Base-by-base conservation (phyloP, 2,113 vertebrate genomes). In the Triplophysa rosa region DNA sequence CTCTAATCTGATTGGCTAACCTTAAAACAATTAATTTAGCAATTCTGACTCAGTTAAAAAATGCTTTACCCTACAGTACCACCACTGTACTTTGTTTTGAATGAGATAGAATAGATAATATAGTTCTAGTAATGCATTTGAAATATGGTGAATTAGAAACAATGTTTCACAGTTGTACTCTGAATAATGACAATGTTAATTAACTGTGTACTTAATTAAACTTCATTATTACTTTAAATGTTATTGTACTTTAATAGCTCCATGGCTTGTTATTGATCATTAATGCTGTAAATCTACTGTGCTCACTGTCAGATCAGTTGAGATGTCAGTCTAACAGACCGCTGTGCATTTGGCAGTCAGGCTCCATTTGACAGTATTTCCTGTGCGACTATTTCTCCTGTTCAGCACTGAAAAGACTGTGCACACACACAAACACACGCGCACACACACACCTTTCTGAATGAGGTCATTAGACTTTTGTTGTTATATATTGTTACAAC, bases 311-410 rank as follows among this genome's bases (percentile, higher is more conserved):
- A 75, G 40, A 62, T 63, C 65, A 45, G 65, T 40, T 45, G 64
- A 58, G 64, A 21, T 47, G 52, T 61, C 49, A 47, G 76, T 61
- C 67, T 59, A 42, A 61, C 80, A 61, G 79, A 77, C 37, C 85
- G 89, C 85, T 63, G 67, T 82, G 84, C 80, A 56, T 88, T 87
- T 88, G 87, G 87, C 88, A 90, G 88, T 86, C 86, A 87, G 87
- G 82, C 67, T 42, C 2, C 33, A 24, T 80, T 87, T 78, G 83
- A 83, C 67, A 52, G 42, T 74, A 79, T 77, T 80, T 89, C 88
- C 88, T 85, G 80, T 88, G 83, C 86, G 87, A 67, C 74, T 79
- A 73, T 84, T 85, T 87, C 84, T 84, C 85, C 73, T 29, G 80
- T 78, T 67, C 80, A 37, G 13, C 19, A 7, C 19, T 8, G 29